These are phyloP conservation scores for Camelus bactrianus DNA, from an alignment of 2,113 vertebrate species.

Conservation along the genomic window DNA sequence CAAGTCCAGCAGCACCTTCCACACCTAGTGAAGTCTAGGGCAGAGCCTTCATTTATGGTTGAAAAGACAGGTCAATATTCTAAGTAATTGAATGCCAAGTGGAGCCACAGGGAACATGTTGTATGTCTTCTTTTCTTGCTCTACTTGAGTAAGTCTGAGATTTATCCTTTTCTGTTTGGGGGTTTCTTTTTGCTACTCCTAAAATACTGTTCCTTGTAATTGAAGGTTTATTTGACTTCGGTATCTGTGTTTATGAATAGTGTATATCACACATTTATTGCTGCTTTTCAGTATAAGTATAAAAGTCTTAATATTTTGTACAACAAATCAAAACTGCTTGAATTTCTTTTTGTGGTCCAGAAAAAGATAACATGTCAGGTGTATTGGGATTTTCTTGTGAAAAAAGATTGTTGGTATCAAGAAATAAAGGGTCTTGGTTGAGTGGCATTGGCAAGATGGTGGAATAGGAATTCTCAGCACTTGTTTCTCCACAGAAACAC, in stretches of 20 bases:
- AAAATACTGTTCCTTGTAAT: not conserved
- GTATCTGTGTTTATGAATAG: not conserved
- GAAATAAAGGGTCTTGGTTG: not conserved
- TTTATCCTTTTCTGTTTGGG: not conserved
- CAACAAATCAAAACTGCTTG: not conserved
- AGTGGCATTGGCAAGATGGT: not conserved
- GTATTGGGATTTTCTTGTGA: not conserved
- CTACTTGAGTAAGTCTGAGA: not conserved
- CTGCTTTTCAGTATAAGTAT: not conserved
- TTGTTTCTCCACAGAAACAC: not conserved
- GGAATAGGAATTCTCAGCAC: not conserved
- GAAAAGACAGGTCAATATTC: not conserved
- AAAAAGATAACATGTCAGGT: not conserved
- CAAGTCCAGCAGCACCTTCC: not conserved
- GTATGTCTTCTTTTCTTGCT: not conserved
- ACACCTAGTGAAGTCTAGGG: not conserved
- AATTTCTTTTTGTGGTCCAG: not conserved
- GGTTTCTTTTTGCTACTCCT: not conserved
- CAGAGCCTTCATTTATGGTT: not conserved
- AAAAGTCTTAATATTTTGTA: not conserved
- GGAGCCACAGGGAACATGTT: not conserved
- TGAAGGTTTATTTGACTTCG: not conserved
- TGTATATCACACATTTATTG: not conserved
- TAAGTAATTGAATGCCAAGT: not conserved
- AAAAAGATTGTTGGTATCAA: not conserved